Base-by-base conservation (phyloP, 53 echinoderm and acorn worm species). In the Hippasteria phrygiana region DNA sequence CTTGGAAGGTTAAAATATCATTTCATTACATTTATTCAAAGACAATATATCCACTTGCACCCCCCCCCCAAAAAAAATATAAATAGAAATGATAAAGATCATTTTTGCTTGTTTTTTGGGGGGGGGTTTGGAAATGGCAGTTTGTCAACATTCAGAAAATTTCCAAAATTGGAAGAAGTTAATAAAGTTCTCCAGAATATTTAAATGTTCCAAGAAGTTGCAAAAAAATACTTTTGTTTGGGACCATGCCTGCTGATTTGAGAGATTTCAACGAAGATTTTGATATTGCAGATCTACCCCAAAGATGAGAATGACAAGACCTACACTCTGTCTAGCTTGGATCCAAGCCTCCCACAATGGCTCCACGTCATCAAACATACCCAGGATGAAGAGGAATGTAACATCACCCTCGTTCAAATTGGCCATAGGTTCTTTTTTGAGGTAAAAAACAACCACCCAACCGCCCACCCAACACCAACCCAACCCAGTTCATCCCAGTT, bases 1-100 rank as follows among this genome's bases (percentile, higher is more conserved):
- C 88, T 18, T 95, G 95, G 90, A 97, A 95, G 95, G 97, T 95
- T 64, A 73, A n/a, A n/a, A n/a, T n/a, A n/a, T n/a, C n/a, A n/a
- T n/a, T n/a, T n/a, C n/a, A n/a, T n/a, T n/a, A n/a, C n/a, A n/a
- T n/a, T n/a, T n/a, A n/a, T n/a, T n/a, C n/a, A n/a, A 48, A 48
- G 14, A 48, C 48, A 14, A 48, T 48, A 14, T n/a, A 50, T 9
- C 8, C 6, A 31, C 65, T 9, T 6, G 26, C 32, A 64, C 65
- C 26, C 5, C 14, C 26, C 26, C 8, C 32, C 32, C 65, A 64
- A 5, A n/a, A n/a, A n/a, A n/a, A n/a, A n/a, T n/a, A n/a, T n/a
- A n/a, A n/a, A n/a, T n/a, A n/a, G n/a, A n/a, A n/a, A n/a, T n/a
- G n/a, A n/a, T n/a, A n/a, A n/a, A n/a, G n/a, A n/a, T n/a, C n/a